Base-by-base conservation (phyloP, 2,888 invertebrate species). In the Iselma pallidipennis region DNA sequence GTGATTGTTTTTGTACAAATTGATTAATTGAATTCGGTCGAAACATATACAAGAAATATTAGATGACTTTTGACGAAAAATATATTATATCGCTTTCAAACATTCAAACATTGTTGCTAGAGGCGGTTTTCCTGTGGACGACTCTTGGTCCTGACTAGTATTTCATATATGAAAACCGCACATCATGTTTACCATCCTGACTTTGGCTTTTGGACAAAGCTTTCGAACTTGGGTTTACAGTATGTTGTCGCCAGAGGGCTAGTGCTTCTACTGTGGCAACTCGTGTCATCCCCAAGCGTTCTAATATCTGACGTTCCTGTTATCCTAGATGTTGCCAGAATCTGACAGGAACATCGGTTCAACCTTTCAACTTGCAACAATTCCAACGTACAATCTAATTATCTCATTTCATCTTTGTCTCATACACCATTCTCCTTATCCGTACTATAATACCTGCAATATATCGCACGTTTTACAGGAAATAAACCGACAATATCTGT, bases 141-240 rank as follows among this genome's bases (percentile, higher is more conserved):
- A 58, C 59, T 16, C 59, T 59, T 58, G 62, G 55, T 55, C 55
- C 25, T 56, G 51, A 51, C 37, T 52, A 51, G 16, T 49, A 52
- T 45, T 23, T 45, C 60, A 61, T 62, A 59, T 63, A 63, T 63
- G 59, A 48, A 56, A 63, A 63, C 63, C 63, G 59, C 63, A 63
- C 52, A 53, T 52, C 63, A 56, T 63, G 56, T 63, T 63, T 63
- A 63, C 63, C 62, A n/a, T n/a, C 55, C 51, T 51, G 37, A 49
- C 49, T 57, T 57, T 45, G 37, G 55, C 58, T 58, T 61, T 63
- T 63, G 63, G 63, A 63, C 63, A 63, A 63, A 63, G 63, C 63
- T 55, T 49, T 63, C 63, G 56, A 63, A 63, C 59, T 63, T 59
- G 63, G 59, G 63, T 63, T 63, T 37, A 53, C 23, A 59, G 59